These are phyloP conservation scores for Dioctria rufipes DNA, from an alignment of 2,888 invertebrate genomes.

Conservation along the genomic window DNA sequence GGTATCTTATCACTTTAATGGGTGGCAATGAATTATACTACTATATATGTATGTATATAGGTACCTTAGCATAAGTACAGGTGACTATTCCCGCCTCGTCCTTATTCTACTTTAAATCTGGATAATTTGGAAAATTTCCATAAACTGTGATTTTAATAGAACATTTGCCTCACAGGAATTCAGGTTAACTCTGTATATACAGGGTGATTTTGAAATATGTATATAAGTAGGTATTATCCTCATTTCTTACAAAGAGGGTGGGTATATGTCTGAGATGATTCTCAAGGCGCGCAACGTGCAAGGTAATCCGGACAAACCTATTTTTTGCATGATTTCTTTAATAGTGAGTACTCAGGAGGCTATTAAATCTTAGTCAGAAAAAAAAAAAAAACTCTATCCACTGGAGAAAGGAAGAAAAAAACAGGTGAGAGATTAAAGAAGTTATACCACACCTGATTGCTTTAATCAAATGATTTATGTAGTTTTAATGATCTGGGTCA, in stretches of 20 bases:
- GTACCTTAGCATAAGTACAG: neutral
- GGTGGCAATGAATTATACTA: slow-evolving; percentile 36
- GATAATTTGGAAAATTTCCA: slow-evolving; percentile 39
- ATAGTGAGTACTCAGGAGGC: neutral
- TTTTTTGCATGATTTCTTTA: slow-evolving; percentile 7
- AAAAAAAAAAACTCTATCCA: neutral
- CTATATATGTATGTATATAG: neutral
- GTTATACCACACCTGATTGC: slow-evolving; percentile 26
- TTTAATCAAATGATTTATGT: slow-evolving; percentile 49
- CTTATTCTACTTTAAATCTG: slow-evolving; percentile 3
- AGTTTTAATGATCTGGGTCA: slow-evolving; percentile 39
- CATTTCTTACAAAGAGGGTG: neutral
- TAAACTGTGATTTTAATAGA: slow-evolving; percentile 31
- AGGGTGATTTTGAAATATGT: slow-evolving; percentile 22
- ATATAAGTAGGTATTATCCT: neutral
- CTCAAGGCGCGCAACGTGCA: neutral
- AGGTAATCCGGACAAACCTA: neutral
- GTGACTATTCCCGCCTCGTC: slow-evolving; percentile 6
- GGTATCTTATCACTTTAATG: slow-evolving; percentile 44
- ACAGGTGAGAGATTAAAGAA: neutral
- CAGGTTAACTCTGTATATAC: neutral
- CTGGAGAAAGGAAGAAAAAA: too few species aligned
- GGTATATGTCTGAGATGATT: neutral
- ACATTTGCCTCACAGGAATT: neutral
- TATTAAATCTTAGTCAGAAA: neutral